A percentile compares a stretch with the other conserved stretches of the same genome.
phyloP scores from a whole-genome alignment of 2,888 invertebrate genomes.

The Mythimna vitellina region DNA sequence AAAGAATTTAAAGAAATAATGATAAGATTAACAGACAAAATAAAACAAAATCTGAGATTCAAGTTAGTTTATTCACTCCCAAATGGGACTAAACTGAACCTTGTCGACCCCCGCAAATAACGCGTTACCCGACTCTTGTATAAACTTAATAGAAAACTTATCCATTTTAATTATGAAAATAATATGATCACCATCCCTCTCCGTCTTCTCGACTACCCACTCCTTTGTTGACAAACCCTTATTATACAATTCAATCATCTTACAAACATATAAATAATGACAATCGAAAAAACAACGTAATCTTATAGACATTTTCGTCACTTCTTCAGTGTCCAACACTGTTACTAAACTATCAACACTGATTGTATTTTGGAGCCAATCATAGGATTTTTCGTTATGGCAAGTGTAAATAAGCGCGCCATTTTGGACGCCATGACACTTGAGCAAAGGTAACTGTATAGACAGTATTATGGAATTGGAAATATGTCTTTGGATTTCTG shows the following conservation, averaged over 20 bases:
- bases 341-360: slow-evolving; percentile 53
- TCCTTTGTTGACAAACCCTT: slow-evolving; percentile 64
- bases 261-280: slow-evolving; percentile 63
- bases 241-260: slow-evolving; percentile 74
- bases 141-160: slow-evolving; percentile 67
- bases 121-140: slow-evolving; percentile 67
- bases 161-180: slow-evolving; percentile 70
- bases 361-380: slow-evolving; percentile 64
- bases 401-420: slow-evolving; percentile 76
- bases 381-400: slow-evolving; percentile 67
- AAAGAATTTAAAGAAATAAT: background rate
- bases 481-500: slow-evolving; percentile 51
- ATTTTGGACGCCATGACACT: slow-evolving; percentile 77
- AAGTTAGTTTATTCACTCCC: slow-evolving; percentile 34
- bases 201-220: slow-evolving; percentile 70
- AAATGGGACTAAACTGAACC: slow-evolving; percentile 69
- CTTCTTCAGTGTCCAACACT: slow-evolving; percentile 41
- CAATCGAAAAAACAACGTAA: slow-evolving; percentile 65
- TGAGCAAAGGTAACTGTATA: slow-evolving; percentile 69
- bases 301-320: slow-evolving; percentile 67
- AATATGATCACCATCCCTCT: slow-evolving; percentile 50
- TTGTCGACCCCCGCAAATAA: slow-evolving; percentile 77
- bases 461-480: slow-evolving; percentile 63
- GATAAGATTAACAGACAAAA: background rate
- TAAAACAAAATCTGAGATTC: background rate